Conservation (phyloP, 2,113 vertebrate species). For the Carettochelys insculpta region DNA sequence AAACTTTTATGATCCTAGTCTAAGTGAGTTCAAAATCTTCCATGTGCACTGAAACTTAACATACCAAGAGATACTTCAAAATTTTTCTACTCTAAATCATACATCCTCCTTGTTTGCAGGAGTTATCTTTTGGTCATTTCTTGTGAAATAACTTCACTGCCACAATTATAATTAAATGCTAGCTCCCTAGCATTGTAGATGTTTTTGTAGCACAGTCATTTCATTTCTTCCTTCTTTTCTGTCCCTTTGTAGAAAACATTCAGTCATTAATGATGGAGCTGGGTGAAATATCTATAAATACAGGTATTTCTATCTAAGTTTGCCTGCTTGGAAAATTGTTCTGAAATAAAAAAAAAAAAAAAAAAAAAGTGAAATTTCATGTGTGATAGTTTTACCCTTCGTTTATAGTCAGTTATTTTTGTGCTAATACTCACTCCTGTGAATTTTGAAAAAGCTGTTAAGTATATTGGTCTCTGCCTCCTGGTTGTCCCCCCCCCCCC, state of each 20-base stretch:
- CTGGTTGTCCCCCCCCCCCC: too few species aligned
- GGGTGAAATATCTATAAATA: background rate
- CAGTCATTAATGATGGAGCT: background rate
- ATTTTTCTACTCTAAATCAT: background rate
- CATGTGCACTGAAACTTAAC: background rate
- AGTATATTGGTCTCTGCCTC: background rate
- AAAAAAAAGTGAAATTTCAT: background rate
- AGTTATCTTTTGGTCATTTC: accelerated
- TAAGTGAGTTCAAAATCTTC: background rate
- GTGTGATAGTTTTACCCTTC: background rate
- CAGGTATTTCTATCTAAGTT: background rate
- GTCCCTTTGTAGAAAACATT: background rate
- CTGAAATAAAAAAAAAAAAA: too few species aligned
- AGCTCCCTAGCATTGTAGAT: background rate
- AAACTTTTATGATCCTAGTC: background rate
- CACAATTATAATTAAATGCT: background rate
- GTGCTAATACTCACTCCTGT: background rate
- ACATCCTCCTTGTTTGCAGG: background rate
- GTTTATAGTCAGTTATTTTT: background rate
- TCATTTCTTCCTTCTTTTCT: background rate
- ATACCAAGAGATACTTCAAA: background rate
- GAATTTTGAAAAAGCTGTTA: background rate
- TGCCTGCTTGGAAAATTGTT: background rate
- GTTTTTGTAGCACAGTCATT: background rate
- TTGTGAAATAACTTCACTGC: background rate